Conservation (phyloP, 1,140 invertebrate genomes). For the Drosophila obscura region DNA sequence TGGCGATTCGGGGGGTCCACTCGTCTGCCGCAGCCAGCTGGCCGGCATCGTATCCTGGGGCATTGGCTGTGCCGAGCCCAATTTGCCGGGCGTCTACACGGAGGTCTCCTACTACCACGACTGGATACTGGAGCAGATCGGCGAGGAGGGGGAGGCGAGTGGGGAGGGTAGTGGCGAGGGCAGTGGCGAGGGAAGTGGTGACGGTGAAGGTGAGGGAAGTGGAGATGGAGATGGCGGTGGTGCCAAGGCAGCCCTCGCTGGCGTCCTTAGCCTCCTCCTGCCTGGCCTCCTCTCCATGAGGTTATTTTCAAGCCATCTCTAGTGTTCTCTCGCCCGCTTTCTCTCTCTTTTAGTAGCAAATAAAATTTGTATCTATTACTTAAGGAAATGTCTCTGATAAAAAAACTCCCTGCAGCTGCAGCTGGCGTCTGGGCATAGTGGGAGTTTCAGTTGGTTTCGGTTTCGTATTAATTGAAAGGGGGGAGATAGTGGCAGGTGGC, state of each 20-base stretch:
- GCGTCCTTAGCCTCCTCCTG: constrained; percentile 30
- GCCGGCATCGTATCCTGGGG: constrained; percentile 90
- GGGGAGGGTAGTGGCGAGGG: constrained; percentile 4
- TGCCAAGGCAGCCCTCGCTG: constrained; percentile 33
- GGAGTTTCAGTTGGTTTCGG: too few relatives aligned
- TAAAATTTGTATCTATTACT: neutral
- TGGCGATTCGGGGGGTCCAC: constrained; percentile 87
- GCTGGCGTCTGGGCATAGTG: too few relatives aligned
- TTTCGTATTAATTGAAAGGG: too few relatives aligned
- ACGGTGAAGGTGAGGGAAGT: constrained; percentile 3
- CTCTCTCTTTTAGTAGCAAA: neutral
- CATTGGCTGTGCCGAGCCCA: constrained; percentile 86
- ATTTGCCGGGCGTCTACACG: constrained; percentile 89
- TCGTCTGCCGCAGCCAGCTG: constrained; percentile 85
- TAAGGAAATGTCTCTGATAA: neutral
- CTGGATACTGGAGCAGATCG: constrained; percentile 85
- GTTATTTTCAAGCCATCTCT: neutral
- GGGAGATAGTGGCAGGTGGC: too few relatives aligned
- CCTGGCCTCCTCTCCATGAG: constrained; percentile 20
- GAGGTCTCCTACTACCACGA: constrained; percentile 86
- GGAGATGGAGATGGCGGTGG: constrained; percentile 16
- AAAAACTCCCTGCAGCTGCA: too few relatives aligned
- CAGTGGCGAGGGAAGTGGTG: constrained; percentile 13
- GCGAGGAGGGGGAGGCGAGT: constrained; percentile 2
- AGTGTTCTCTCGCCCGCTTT: neutral